Conservation (phyloP, 2,888 invertebrate genomes). For the Anthoptus insignis region DNA sequence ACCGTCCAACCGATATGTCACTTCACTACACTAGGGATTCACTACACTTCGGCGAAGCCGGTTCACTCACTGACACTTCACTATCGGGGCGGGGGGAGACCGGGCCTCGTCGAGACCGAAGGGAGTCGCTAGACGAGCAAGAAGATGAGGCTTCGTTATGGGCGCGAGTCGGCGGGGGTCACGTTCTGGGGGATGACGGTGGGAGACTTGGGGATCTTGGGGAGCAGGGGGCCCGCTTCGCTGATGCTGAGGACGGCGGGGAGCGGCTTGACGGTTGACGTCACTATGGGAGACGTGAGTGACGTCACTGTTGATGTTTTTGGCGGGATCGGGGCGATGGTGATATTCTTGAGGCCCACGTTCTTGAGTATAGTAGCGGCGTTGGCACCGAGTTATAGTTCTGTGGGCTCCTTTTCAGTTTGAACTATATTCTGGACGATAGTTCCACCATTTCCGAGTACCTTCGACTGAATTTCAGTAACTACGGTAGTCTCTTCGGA, state of each 20-base stretch:
- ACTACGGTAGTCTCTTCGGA: slow-evolving; percentile 63
- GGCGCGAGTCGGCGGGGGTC: slow-evolving; percentile 51
- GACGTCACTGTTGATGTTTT: slow-evolving; percentile 78
- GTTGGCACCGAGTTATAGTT: slow-evolving; percentile 64
- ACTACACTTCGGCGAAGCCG: slow-evolving; percentile 4
- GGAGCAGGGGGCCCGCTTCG: slow-evolving; percentile 68
- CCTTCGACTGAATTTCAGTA: slow-evolving; percentile 73
- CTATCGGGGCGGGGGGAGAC: slow-evolving; percentile 19
- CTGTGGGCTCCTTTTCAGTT: slow-evolving; percentile 57
- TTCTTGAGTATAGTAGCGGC: slow-evolving; percentile 80
- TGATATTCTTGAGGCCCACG: slow-evolving; percentile 81
- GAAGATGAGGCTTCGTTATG: slow-evolving; percentile 76
- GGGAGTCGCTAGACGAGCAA: slow-evolving; percentile 66
- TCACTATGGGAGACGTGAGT: slow-evolving; percentile 63
- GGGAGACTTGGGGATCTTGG: slow-evolving; percentile 93
- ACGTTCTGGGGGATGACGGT: slow-evolving; percentile 92
- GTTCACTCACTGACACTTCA: slow-evolving; percentile 23
- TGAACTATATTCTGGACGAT: slow-evolving; percentile 63
- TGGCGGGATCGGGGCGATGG: slow-evolving; percentile 78
- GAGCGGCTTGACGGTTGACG: slow-evolving; percentile 67
- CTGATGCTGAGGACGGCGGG: slow-evolving; percentile 59
- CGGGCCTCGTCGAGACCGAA: slow-evolving; percentile 43
- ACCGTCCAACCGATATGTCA: slow-evolving; percentile 43
- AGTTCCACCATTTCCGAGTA: slow-evolving; percentile 76
- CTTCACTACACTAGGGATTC: slow-evolving; percentile 38